Percentiles rank a stretch among this genome's conserved stretches.
Conservation (phyloP, 2,888 invertebrate genomes). For the Dryocosmus kuriphilus region DNA sequence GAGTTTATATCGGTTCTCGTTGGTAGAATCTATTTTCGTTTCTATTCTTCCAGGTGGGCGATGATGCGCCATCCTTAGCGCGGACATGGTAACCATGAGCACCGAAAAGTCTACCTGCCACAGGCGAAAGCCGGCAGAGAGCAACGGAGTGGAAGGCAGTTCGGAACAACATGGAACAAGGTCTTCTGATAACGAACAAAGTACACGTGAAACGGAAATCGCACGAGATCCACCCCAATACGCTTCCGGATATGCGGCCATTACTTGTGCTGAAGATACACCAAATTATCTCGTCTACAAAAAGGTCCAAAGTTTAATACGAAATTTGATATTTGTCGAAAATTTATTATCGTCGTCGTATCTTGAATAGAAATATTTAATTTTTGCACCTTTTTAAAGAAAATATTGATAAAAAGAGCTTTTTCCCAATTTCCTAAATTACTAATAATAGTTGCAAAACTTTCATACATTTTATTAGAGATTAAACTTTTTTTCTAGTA, state of each 20-base stretch:
- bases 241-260: slow-evolving; percentile 51
- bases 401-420: too few relatives aligned
- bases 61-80: slow-evolving; percentile 80
- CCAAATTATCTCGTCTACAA: slow-evolving; percentile 94
- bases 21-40: slow-evolving; percentile 19
- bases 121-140: slow-evolving; percentile 79
- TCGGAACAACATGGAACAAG: slow-evolving; percentile 61
- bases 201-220: slow-evolving; percentile 53
- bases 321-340: slow-evolving; percentile 25
- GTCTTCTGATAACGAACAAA: slow-evolving; percentile 43
- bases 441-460: too few relatives aligned
- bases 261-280: slow-evolving; percentile 83
- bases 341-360: slow-evolving; percentile 1
- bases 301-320: slow-evolving; percentile 81
- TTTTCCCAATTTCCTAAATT: too few relatives aligned
- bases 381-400: neutral
- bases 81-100: slow-evolving; percentile 85
- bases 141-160: slow-evolving; percentile 73
- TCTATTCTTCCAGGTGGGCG: slow-evolving; percentile 75
- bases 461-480: too few relatives aligned
- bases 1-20: neutral
- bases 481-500: neutral
- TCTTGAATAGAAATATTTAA: too few relatives aligned
- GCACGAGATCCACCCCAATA: slow-evolving; percentile 55
- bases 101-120: slow-evolving; percentile 82